Conservation (phyloP, 2,888 invertebrate genomes). For the Isotomurus palustris region DNA sequence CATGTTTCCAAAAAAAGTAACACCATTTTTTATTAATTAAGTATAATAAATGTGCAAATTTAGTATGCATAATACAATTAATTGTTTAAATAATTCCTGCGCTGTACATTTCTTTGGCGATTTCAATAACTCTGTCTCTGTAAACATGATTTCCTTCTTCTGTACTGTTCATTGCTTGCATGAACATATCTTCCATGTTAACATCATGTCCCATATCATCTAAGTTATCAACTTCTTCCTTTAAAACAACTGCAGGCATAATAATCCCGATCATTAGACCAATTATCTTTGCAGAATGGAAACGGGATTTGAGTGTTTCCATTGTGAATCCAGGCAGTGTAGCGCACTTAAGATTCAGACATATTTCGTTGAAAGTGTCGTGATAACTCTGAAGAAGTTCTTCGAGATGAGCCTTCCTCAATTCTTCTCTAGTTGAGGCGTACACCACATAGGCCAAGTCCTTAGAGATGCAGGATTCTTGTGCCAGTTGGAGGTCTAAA, state of each 20-base stretch:
- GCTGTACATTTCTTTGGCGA: constrained; percentile 18
- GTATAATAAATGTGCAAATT: too few species aligned
- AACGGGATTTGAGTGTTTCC: constrained; percentile 14
- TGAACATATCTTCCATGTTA: not conserved
- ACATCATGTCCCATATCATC: constrained; percentile 9
- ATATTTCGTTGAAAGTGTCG: constrained; percentile 20
- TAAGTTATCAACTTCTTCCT: not conserved
- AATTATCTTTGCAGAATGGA: constrained; percentile 16
- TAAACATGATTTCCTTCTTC: not conserved
- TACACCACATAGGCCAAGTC: constrained; percentile 23
- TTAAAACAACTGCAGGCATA: constrained; percentile 14
- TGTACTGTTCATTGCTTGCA: not conserved
- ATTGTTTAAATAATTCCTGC: constrained; percentile 10
- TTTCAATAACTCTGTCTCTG: constrained; percentile 7
- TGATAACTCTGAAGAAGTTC: constrained; percentile 6
- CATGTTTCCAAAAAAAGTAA: too few species aligned
- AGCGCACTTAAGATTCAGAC: constrained; percentile 7
- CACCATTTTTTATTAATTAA: too few species aligned
- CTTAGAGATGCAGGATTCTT: constrained; percentile 12
- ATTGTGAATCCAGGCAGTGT: constrained; percentile 20
- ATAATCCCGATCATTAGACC: constrained; percentile 14
- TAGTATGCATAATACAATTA: too few species aligned
- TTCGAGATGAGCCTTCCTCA: constrained; percentile 10
- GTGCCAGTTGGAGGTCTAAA: constrained; percentile 21
- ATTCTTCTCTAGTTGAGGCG: constrained; percentile 11